Conservation (phyloP, 2,113 vertebrate genomes). For the Crotalus viridis region DNA sequence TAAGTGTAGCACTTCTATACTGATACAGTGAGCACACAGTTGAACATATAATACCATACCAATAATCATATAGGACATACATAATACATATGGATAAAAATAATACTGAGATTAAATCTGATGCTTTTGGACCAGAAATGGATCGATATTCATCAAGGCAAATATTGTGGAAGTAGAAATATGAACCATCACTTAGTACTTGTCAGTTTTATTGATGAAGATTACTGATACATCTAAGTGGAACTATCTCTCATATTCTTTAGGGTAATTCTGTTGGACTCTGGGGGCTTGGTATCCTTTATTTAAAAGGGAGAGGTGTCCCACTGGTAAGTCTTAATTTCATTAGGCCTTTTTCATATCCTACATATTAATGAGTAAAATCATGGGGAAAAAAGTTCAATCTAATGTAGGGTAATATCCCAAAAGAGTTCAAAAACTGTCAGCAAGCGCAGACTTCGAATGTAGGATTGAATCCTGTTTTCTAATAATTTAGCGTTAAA, state of each 20-base stretch:
- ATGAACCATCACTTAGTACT: not conserved
- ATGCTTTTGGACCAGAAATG: not conserved
- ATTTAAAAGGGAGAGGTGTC: slow-evolving; percentile 68
- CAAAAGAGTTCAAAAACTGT: not conserved
- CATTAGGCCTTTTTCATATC: slow-evolving; percentile 12
- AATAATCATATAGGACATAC: not conserved
- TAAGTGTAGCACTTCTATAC: not conserved
- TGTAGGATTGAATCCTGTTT: not conserved
- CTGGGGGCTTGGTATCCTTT: slow-evolving; percentile 64
- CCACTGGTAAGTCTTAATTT: slow-evolving; percentile 57
- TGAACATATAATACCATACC: not conserved
- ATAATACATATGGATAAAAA: not conserved
- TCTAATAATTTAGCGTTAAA: not conserved
- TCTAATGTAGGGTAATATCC: not conserved
- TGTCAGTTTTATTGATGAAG: not conserved
- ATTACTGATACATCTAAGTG: slow-evolving; percentile 12
- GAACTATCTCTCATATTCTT: slow-evolving; percentile 6
- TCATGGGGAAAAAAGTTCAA: not conserved
- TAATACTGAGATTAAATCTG: not conserved
- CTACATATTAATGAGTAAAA: not conserved
- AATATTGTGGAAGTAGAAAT: not conserved
- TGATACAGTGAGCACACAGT: not conserved
- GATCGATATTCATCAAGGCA: not conserved
- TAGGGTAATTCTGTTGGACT: slow-evolving; percentile 69
- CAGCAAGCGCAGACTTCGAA: not conserved